phyloP scores from a whole-genome alignment of 2,113 vertebrate genomes.

The Puma concolor region DNA sequence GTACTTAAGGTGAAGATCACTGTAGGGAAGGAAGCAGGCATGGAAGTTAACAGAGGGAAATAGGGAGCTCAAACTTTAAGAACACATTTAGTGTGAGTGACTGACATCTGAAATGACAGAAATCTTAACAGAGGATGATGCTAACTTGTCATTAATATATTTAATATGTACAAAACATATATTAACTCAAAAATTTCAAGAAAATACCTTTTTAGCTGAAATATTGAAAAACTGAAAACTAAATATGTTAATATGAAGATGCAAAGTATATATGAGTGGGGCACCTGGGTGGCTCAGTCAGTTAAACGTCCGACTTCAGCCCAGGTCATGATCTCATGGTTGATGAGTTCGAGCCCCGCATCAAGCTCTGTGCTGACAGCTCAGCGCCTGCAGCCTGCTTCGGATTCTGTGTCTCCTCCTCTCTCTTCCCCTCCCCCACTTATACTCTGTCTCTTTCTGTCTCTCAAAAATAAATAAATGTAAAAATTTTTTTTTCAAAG shows the following conservation, averaged over 20 bases:
- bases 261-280: background rate
- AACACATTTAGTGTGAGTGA: background rate
- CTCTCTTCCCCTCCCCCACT: no score
- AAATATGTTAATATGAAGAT: background rate
- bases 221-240: background rate
- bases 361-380: no score
- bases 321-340: no score
- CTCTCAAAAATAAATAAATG: no score
- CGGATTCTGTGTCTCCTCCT: no score
- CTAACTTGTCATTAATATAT: background rate
- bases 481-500: background rate
- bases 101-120: background rate
- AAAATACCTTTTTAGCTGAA: background rate
- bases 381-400: no score
- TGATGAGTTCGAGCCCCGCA: no score
- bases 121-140: background rate
- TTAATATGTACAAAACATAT: background rate
- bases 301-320: no score
- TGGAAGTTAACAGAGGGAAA: background rate
- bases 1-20: background rate
- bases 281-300: no score
- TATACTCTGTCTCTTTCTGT: no score
- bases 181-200: background rate
- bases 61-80: background rate
- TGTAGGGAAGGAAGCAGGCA: background rate